Evolutionary conservation across 1,140 invertebrate genomes (phyloP).

Genomic region (Dendroctonus ponderosae): DNA sequence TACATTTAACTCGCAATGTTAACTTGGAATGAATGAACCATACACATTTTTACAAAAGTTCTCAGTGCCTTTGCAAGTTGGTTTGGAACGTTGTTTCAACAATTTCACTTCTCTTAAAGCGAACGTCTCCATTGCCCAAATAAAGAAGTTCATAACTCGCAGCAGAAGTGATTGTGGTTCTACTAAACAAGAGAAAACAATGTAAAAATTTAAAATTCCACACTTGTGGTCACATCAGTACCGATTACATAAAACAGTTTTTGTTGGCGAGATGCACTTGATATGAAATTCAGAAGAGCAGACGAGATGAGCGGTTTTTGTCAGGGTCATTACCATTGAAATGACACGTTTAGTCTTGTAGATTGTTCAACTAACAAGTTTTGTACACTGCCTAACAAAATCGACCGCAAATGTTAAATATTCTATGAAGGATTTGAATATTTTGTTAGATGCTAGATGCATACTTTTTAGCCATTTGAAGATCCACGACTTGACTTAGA

Average conservation of each 20-base stretch:
- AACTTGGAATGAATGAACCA: too few species aligned
- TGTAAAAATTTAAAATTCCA: constrained; percentile 23
- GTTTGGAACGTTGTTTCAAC: too few species aligned
- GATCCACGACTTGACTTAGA: too few species aligned
- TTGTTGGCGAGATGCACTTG: constrained; percentile 17
- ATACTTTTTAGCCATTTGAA: too few species aligned
- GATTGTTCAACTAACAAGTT: constrained; percentile 1
- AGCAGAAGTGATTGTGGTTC: background rate
- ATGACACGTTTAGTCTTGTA: constrained; percentile 23
- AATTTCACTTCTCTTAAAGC: background rate
- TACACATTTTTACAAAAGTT: too few species aligned
- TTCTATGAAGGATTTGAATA: background rate
- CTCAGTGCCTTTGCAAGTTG: too few species aligned
- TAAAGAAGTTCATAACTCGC: constrained; percentile 3
- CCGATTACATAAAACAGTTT: constrained; percentile 17
- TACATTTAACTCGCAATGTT: too few species aligned
- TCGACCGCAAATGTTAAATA: background rate
- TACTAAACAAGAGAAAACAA: constrained; percentile 7
- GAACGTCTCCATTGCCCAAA: background rate
- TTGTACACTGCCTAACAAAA: constrained; percentile 5
- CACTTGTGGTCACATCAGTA: constrained; percentile 13
- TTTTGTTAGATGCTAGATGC: background rate
- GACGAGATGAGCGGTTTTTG: constrained; percentile 20
- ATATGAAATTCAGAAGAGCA: constrained; percentile 20
- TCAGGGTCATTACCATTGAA: constrained; percentile 16